A percentile compares a stretch with the other conserved stretches of the same genome.
Conservation (phyloP, 2,888 invertebrate species). For the Carterocephalus palaemon region DNA sequence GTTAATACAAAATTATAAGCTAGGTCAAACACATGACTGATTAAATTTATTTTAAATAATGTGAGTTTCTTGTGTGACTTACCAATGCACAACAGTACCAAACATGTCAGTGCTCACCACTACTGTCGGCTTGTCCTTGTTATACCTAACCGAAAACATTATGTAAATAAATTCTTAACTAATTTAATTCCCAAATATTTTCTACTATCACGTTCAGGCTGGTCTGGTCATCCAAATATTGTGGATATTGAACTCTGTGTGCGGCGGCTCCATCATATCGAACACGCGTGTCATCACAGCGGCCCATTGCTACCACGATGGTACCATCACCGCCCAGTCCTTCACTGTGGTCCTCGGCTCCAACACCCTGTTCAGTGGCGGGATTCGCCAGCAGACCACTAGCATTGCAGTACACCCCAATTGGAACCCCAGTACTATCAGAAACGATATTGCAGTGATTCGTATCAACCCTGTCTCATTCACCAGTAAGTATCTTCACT, state of each 20-base stretch:
- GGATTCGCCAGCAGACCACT: conserved; percentile 37
- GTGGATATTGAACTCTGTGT: conserved; percentile 44
- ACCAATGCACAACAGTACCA: too few relatives aligned
- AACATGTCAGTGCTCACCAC: too few relatives aligned
- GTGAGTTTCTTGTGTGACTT: too few relatives aligned
- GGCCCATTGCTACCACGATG: conserved; percentile 49
- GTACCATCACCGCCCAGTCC: conserved; percentile 37
- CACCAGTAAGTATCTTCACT: conserved; percentile 36
- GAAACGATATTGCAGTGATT: conserved; percentile 47
- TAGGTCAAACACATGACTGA: too few relatives aligned
- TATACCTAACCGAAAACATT: too few relatives aligned
- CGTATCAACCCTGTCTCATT: conserved; percentile 32
- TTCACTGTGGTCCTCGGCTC: conserved; percentile 51
- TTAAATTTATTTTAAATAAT: too few relatives aligned
- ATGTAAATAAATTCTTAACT: too few relatives aligned
- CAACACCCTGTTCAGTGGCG: conserved; percentile 47
- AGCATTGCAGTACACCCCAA: conserved; percentile 40
- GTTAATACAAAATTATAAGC: too few relatives aligned
- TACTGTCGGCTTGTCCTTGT: too few relatives aligned
- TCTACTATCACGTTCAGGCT: conserved; percentile 40
- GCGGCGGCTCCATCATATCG: conserved; percentile 48
- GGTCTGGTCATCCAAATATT: conserved; percentile 48
- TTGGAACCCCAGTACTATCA: conserved; percentile 40
- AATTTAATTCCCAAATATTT: too few relatives aligned
- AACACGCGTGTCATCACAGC: conserved; percentile 43